A percentile compares a stretch with the other conserved stretches of the same genome.
These are phyloP conservation scores for Stylophora pistillata DNA, from an alignment of 64 coral and sea anemone genomes.

Conservation along the genomic window DNA sequence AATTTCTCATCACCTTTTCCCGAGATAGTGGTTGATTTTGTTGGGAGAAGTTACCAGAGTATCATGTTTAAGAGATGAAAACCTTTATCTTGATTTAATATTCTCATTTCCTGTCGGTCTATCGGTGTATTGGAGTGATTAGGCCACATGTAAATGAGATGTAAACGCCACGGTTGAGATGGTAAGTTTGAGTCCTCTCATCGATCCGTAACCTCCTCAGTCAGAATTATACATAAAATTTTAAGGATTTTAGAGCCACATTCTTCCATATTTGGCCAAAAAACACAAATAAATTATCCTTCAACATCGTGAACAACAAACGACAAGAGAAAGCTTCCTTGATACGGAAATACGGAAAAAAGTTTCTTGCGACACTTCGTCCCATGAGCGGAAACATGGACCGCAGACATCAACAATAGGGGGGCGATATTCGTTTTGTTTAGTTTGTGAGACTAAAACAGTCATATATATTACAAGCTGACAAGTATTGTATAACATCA, in stretches of 20 bases:
- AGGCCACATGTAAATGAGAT: no score
- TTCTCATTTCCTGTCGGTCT: background rate
- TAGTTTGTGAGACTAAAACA: background rate
- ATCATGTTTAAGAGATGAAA: no score
- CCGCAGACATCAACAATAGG: background rate
- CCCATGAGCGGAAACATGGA: background rate
- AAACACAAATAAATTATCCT: background rate
- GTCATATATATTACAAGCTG: background rate
- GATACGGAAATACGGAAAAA: background rate
- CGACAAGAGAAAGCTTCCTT: background rate
- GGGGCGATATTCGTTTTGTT: conserved; percentile 5
- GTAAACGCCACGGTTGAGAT: no score
- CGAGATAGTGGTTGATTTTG: no score
- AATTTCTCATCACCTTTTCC: no score
- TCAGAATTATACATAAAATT: no score
- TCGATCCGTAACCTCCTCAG: no score
- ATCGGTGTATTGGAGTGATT: background rate
- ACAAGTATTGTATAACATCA: background rate
- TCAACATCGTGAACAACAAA: background rate
- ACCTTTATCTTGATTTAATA: background rate
- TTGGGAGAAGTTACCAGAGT: no score
- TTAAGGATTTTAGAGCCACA: background rate
- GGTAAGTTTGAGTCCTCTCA: no score
- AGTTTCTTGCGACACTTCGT: background rate
- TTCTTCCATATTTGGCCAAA: background rate